A percentile compares a stretch with the other conserved stretches of the same genome.
These are phyloP conservation scores for Penaeus vannamei DNA, from an alignment of 1,140 invertebrate genomes.

Conservation along the genomic window DNA sequence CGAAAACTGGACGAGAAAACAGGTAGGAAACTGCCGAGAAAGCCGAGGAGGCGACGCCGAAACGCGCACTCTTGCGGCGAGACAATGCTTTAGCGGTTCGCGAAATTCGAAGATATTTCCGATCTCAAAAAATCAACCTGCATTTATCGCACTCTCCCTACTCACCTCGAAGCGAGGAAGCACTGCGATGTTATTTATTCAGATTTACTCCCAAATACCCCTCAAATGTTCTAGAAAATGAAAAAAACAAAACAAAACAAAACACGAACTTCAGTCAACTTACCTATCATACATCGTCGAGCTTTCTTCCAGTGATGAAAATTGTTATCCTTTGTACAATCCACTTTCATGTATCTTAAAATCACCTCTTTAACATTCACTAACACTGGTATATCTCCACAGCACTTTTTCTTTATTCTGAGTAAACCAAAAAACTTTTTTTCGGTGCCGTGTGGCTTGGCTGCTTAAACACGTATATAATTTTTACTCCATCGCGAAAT, in stretches of 20 bases:
- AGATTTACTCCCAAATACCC: no score
- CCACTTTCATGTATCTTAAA: slow-evolving; percentile 51
- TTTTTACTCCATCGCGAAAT: slow-evolving; percentile 38
- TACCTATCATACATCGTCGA: slow-evolving; percentile 35
- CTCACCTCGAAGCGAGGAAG: no score
- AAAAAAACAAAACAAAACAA: not conserved
- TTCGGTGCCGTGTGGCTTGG: slow-evolving; percentile 4
- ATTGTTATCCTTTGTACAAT: slow-evolving; percentile 34
- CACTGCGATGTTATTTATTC: no score
- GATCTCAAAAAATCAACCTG: no score
- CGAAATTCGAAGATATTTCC: no score
- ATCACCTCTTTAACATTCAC: slow-evolving; percentile 20
- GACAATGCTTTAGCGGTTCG: no score
- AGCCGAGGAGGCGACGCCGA: no score
- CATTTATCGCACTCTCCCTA: no score
- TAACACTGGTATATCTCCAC: slow-evolving; percentile 4
- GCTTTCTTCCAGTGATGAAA: not conserved
- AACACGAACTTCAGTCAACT: not conserved
- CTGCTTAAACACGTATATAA: slow-evolving; percentile 37
- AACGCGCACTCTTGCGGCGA: no score
- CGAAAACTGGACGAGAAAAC: no score
- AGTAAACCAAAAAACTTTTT: slow-evolving; percentile 22
- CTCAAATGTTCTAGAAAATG: no score
- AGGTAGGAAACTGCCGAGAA: no score
- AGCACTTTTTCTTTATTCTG: slow-evolving; percentile 18